Base-by-base conservation (phyloP, 1,140 invertebrate genomes). In the Solenopsis invicta region DNA sequence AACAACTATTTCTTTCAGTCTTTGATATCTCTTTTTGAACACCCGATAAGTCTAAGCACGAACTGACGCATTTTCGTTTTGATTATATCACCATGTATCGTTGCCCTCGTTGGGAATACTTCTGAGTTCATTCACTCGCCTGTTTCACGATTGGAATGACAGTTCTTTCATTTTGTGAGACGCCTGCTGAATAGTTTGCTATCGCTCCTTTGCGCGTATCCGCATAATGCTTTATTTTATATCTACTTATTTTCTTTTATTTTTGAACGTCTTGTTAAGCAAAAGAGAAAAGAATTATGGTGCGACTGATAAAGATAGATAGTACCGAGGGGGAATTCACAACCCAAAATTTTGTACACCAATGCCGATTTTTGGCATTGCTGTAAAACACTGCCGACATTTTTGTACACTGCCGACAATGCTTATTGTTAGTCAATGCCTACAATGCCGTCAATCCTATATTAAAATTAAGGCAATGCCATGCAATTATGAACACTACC, bases 91-190 rank as follows among this genome's bases (percentile, higher is more conserved):
- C 8, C 6, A 13, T 18, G 9, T 48, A 34, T 66, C 71, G 21
- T 75, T 41, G 24, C n/a, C n/a, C 4, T 62, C 18, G 12, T 75
- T 62, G 41, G 21, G 13, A 21, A 85, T 62, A 85, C 16, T 41
- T 85, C 48, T 45, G n/a, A 85, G 72, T 64, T 85, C 59, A 59
- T 76, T 85, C 29, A 64, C 45, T 85, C n/a, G 29, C 0, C 3
- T 18, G 41, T 21, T 12, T 48, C 16, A 8, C 13, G 45, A 52
- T 67, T 16, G 52, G n/a, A 75, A 37, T 21, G 29, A 18, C 56
- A 52, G 18, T 56, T 67, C 13, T 84, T 85, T 72, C 4, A 84
- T 37, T 21, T 13, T 8, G 34, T 54, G 34, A 29, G 24, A 69
- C 16, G 18, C 29, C 16, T 61, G 24, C 37, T 67, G 12, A 85